A percentile compares a stretch with the other conserved stretches of the same genome.
These are phyloP conservation scores for Allophyes oxyacanthae DNA, from an alignment of 2,888 invertebrate species.

Conservation along the genomic window DNA sequence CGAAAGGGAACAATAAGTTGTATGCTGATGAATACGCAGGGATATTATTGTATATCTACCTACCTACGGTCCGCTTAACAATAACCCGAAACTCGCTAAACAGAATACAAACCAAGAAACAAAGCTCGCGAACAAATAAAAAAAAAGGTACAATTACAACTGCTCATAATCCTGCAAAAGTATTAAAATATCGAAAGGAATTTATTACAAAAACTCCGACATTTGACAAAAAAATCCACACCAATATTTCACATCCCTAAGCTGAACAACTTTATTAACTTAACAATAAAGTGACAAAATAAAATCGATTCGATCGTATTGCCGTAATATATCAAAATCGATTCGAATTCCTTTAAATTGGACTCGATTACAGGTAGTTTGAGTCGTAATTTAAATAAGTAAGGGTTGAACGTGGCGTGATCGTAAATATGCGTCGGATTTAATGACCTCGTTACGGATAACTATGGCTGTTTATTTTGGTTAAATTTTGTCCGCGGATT, in stretches of 20 bases:
- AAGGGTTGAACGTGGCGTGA: conserved; percentile 62
- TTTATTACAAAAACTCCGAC: not conserved
- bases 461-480: conserved; percentile 11
- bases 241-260: conserved; percentile 30
- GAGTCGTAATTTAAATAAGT: conserved; percentile 72
- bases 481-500: conserved; percentile 1
- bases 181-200: too few relatives aligned
- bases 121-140: too few relatives aligned
- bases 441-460: conserved; percentile 69
- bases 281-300: conserved; percentile 49
- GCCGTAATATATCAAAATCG: conserved; percentile 56
- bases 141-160: too few relatives aligned
- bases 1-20: too few relatives aligned
- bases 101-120: too few relatives aligned
- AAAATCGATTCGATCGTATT: conserved; percentile 36
- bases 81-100: too few relatives aligned
- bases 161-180: too few relatives aligned
- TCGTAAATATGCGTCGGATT: conserved; percentile 70
- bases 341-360: conserved; percentile 55
- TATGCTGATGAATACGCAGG: too few relatives aligned
- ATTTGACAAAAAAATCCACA: conserved; percentile 4
- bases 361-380: conserved; percentile 63
- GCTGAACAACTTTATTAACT: conserved; percentile 43
- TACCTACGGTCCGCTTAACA: too few relatives aligned
- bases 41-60: too few relatives aligned